Conservation (phyloP, 2,888 invertebrate species). For the Monopis laevigella region DNA sequence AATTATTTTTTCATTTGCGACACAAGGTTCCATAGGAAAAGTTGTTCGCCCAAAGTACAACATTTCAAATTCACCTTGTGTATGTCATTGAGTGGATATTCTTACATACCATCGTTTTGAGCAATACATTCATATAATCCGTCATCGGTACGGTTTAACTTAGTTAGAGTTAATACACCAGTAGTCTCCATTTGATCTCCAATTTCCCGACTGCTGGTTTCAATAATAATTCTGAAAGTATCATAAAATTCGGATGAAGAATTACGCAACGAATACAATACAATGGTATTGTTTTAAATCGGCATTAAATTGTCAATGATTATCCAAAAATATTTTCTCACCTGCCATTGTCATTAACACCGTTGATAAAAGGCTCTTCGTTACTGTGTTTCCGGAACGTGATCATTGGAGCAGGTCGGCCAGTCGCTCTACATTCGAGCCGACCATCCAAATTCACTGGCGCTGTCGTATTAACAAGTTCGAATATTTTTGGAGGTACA, state of each 20-base stretch:
- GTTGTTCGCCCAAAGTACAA: too few species aligned
- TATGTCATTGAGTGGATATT: neutral
- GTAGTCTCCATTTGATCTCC: constrained; percentile 61
- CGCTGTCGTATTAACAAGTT: constrained; percentile 77
- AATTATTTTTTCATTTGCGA: too few species aligned
- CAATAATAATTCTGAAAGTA: constrained; percentile 66
- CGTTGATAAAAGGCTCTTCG: constrained; percentile 70
- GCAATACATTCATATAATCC: constrained; percentile 91
- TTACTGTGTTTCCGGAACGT: constrained; percentile 81
- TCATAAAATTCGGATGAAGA: neutral
- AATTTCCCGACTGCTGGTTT: constrained; percentile 53
- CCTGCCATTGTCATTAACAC: constrained; percentile 71
- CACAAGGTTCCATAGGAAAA: too few species aligned
- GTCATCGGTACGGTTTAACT: constrained; percentile 77
- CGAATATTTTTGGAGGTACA: constrained; percentile 83
- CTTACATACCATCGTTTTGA: constrained; percentile 70
- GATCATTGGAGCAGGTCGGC: constrained; percentile 82
- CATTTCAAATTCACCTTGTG: too few species aligned
- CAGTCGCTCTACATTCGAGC: constrained; percentile 80
- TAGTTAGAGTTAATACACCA: constrained; percentile 74
- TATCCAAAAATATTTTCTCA: too few species aligned
- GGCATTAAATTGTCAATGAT: neutral
- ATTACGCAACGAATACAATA: neutral
- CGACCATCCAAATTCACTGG: constrained; percentile 70
- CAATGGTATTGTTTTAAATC: too few species aligned